Base-by-base conservation (phyloP, 2,797 vertebrate genomes). In the Eulemur rubriventer region DNA sequence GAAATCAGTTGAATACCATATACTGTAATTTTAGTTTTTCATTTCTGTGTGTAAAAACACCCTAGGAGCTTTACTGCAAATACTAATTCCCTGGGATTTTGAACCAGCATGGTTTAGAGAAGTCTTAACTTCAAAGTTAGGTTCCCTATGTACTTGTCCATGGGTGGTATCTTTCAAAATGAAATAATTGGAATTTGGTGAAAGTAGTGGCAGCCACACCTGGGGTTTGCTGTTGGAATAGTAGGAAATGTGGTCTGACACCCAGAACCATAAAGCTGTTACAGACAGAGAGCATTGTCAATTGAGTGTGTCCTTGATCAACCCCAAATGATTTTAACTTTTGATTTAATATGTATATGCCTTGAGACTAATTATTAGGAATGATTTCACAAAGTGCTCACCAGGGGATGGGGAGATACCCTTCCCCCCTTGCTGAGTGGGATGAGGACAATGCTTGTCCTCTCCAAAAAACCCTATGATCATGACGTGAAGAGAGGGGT, bases 1-100 rank as follows among this genome's bases (percentile, higher is more conserved):
- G 96, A 94, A 93, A 93, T 96, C 94, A 95, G 80, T 22, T 90
- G 95, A 96, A 97, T 97, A 96, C 50, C 57, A 93, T 95, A 90
- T 70, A 96, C 24, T 86, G 46, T 94, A 93, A 96, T 95, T 97
- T 97, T 92, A 92, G 91, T 86, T 97, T 97, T 96, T 97, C 93
- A 97, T 97, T 98, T 97, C 76, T 78, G 94, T 96, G 91, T 97
- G 91, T 97, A 97, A 97, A 96, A 97, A 89, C 65, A 96, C 93
- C 89, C 89, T 94, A 87, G 97, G 95, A 97, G 79, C 33, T 96
- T 96, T 97, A 90, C 85, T 92, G n/a, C 69, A 95, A 70, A 96
- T 94, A 97, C 70, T 91, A 93, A 81, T 97, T 97, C 89, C 94
- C 96, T 96, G 87, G 83, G 93, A 96, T 95, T 95, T 97, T 90